Base-by-base conservation (phyloP, 2,888 invertebrate species). In the Neria commutata region DNA sequence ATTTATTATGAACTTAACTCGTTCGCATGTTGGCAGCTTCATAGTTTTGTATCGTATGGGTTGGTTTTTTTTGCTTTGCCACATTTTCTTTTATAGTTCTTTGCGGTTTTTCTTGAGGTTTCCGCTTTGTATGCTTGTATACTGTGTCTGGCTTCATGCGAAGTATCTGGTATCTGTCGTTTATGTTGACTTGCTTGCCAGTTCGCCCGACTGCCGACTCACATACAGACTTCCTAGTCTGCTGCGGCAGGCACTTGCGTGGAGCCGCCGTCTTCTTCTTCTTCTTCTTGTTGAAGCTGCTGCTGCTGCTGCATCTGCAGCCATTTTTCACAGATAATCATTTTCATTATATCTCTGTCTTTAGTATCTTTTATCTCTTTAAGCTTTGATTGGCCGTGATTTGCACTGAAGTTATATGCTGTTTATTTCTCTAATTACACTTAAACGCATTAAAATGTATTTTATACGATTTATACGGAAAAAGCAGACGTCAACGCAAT, bases 311-410 rank as follows among this genome's bases (percentile, higher is more conserved):
- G 33, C 25, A 29, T 59, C 60, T 61, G 66, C 51, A 59, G 56
- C 55, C 67, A 11, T 70, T 73, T 70, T 73, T 72, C 70, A 71
- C 61, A 71, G 74, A 63, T 72, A 72, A 72, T 72, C 73, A 74
- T 65, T 72, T 71, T 68, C 68, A 72, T 72, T 72, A 74, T 71
- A 74, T 67, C 68, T 67, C 69, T 65, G 67, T 64, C 69, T 63
- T 54, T 57, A 66, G 63, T 45, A 54, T 42, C 56, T 49, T 51
- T 11, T 11, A 51, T 25, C 49, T 47, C 19, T 24, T 58, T 57
- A 48, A 56, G 48, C 26, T 34, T 23, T 11, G 25, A 21, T 25
- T 47, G 17, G 45, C 16, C n/a, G 51, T 21, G 67, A 72, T 71
- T 71, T 65, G 51, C 26, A 61, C 57, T 62, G 54, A n/a, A n/a